These are phyloP conservation scores for Telmatochromis brachygnathus DNA, from an alignment of 2,113 vertebrate species.

Conservation along the genomic window DNA sequence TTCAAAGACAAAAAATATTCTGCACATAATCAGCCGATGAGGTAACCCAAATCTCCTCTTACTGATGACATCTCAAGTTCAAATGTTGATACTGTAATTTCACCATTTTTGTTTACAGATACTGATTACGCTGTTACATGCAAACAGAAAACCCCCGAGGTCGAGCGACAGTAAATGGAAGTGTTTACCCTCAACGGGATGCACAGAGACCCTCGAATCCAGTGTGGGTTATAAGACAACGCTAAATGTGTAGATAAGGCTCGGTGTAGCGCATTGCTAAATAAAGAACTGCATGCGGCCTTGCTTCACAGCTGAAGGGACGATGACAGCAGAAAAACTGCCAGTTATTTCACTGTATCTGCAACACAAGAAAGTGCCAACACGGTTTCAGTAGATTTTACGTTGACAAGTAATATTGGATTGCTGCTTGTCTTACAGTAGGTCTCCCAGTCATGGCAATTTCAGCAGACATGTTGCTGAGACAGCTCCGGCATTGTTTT, in stretches of 20 bases:
- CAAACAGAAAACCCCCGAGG: not conserved
- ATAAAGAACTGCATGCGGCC: not conserved
- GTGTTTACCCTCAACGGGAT: not conserved
- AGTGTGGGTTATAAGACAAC: not conserved
- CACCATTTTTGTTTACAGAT: not conserved
- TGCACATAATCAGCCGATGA: not conserved
- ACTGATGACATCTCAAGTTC: not conserved
- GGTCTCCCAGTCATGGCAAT: conserved; percentile 60
- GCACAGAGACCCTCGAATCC: not conserved
- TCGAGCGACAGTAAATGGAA: not conserved
- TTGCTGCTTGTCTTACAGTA: conserved; percentile 55
- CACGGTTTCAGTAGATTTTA: conserved; percentile 24
- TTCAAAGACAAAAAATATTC: not conserved
- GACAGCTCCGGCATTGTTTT: conserved; percentile 75
- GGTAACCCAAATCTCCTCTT: not conserved
- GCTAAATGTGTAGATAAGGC: not conserved
- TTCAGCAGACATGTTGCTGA: conserved; percentile 67
- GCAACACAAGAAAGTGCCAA: conserved; percentile 4
- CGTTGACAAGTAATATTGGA: conserved; percentile 46
- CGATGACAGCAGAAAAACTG: not conserved
- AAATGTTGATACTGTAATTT: not conserved
- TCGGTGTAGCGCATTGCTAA: not conserved
- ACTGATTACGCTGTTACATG: not conserved
- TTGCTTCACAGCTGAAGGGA: not conserved
- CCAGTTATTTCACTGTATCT: not conserved